These are phyloP conservation scores for Typhlichthys eigenmanni DNA, from an alignment of 2,797 vertebrate species.

Conservation along the genomic window DNA sequence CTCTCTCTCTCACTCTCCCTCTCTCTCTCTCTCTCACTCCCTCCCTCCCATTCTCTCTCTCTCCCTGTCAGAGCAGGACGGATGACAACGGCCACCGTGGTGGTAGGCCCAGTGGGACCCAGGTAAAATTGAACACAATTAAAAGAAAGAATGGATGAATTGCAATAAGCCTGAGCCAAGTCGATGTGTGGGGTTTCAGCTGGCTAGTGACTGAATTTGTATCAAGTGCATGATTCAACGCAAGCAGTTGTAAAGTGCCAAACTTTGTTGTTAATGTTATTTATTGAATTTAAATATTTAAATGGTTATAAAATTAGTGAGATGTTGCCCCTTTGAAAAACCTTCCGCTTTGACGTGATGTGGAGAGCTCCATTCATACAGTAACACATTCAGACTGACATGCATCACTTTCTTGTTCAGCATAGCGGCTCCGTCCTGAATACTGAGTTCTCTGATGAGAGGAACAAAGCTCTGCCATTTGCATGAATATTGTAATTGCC, in stretches of 20 bases:
- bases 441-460: slow-evolving; percentile 58
- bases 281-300: too few species aligned
- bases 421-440: slow-evolving; percentile 49
- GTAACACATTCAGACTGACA: slow-evolving; percentile 45
- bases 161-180: slow-evolving; percentile 76
- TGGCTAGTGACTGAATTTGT: slow-evolving; percentile 72
- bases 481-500: slow-evolving; percentile 69
- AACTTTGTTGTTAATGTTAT: too few species aligned
- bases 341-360: slow-evolving; percentile 14
- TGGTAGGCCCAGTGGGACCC: slow-evolving; percentile 71
- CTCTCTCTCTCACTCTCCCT: slow-evolving; percentile 63
- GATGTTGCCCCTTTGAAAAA: background rate
- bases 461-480: slow-evolving; percentile 64
- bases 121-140: slow-evolving; percentile 82
- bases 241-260: too few species aligned
- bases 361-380: slow-evolving; percentile 7
- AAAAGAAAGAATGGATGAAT: slow-evolving; percentile 80
- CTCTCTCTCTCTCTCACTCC: slow-evolving; percentile 50
- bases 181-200: slow-evolving; percentile 78
- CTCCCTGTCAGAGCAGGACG: slow-evolving; percentile 79
- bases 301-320: too few species aligned
- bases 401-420: slow-evolving; percentile 53
- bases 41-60: slow-evolving; percentile 46
- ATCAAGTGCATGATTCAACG: slow-evolving; percentile 46
- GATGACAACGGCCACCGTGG: slow-evolving; percentile 81